phyloP scores from a whole-genome alignment of 2,888 invertebrate genomes.

The Calephelis perditalis region DNA sequence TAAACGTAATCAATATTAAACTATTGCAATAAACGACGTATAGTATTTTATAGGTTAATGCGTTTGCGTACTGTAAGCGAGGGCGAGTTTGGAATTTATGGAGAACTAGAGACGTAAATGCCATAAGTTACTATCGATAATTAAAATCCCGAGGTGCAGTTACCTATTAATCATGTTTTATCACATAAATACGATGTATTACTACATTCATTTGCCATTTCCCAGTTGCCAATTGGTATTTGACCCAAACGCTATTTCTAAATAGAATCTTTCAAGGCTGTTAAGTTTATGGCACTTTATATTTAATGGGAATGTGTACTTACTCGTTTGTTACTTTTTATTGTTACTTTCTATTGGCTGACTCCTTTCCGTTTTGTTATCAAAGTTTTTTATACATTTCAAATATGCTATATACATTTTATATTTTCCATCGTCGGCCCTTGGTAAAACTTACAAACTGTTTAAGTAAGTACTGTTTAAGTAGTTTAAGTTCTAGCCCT shows the following conservation, averaged over 20 bases:
- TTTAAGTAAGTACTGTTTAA: too few species aligned
- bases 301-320: constrained; percentile 1
- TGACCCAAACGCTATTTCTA: constrained; percentile 5
- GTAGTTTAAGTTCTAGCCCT: too few species aligned
- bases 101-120: constrained; percentile 1
- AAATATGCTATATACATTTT: too few species aligned
- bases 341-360: neutral
- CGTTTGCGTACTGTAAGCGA: neutral
- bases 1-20: too few species aligned
- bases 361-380: too few species aligned
- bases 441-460: too few species aligned
- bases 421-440: too few species aligned
- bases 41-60: too few species aligned
- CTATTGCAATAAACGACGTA: too few species aligned
- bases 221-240: neutral
- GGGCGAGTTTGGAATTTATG: constrained; percentile 1
- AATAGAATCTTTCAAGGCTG: constrained; percentile 4
- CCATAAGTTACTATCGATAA: constrained; percentile 9
- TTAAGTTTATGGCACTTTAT: constrained; percentile 2
- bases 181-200: neutral
- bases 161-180: constrained; percentile 4
- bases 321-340: constrained; percentile 6
- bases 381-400: too few species aligned
- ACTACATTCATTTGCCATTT: neutral
- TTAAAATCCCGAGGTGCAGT: constrained; percentile 9